Evolutionary conservation across 2,113 vertebrate genomes (phyloP).

Genomic region (Bubo bubo): DNA sequence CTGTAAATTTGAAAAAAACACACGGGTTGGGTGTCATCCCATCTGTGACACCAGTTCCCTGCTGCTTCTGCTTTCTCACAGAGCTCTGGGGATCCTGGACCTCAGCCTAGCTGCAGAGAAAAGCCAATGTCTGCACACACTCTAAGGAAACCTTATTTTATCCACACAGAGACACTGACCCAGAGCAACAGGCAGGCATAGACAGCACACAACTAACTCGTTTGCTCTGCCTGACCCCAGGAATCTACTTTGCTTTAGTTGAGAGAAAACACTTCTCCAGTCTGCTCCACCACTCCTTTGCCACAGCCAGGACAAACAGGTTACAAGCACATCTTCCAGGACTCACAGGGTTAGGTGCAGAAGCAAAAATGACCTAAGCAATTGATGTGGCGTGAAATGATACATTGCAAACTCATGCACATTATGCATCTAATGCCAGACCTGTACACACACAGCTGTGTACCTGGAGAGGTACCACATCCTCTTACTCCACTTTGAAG

Average conservation of each 20-base stretch:
- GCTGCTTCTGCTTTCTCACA: not conserved
- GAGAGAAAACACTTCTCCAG: not conserved
- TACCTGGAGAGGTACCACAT: not conserved
- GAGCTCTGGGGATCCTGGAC: rapidly evolving
- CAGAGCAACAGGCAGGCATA: not conserved
- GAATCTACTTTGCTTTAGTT: not conserved
- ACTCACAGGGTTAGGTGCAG: not conserved
- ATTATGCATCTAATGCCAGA: not conserved
- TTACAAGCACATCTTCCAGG: not conserved
- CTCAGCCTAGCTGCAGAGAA: not conserved
- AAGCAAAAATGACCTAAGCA: not conserved
- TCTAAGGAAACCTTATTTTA: not conserved
- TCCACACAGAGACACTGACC: not conserved
- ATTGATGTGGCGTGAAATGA: not conserved
- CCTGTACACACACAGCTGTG: not conserved
- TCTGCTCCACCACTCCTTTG: not conserved
- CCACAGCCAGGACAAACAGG: not conserved
- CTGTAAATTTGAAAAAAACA: not conserved
- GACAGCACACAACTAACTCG: rapidly evolving
- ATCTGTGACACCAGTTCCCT: not conserved
- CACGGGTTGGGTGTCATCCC: rapidly evolving
- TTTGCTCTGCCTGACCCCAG: not conserved
- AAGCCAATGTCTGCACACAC: not conserved
- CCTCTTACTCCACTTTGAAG: not conserved
- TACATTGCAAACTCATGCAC: rapidly evolving